phyloP scores from a whole-genome alignment of 2,888 invertebrate species.

The Drosophila kanekoi region DNA sequence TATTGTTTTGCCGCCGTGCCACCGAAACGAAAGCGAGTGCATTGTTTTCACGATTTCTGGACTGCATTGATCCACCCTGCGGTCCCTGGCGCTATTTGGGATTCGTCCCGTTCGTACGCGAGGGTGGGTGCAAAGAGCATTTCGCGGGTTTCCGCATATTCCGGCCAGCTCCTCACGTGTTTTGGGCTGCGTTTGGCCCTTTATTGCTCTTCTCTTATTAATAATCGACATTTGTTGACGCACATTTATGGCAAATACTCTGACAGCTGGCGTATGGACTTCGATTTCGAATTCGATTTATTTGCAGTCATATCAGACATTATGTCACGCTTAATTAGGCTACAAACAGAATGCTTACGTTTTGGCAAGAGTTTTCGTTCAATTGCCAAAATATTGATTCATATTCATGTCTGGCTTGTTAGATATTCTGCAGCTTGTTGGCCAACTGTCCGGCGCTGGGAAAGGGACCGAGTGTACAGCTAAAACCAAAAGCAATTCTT shows the following conservation, averaged over 20 bases:
- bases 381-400: no score
- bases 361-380: no score
- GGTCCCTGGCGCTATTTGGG: constrained; percentile 46
- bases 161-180: constrained; percentile 30
- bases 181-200: background rate
- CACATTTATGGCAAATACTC: constrained; percentile 19
- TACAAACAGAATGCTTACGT: constrained; percentile 32
- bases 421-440: no score
- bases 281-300: constrained; percentile 33
- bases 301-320: constrained; percentile 39
- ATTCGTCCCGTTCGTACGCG: constrained; percentile 6
- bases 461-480: constrained; percentile 14
- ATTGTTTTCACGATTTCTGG: constrained; percentile 47
- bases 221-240: constrained; percentile 40
- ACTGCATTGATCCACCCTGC: constrained; percentile 56
- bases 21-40: constrained; percentile 49
- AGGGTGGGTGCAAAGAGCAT: constrained; percentile 43
- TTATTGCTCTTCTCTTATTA: constrained; percentile 19
- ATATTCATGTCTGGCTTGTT: no score
- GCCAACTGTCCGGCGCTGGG: no score
- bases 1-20: constrained; percentile 65
- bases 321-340: constrained; percentile 46
- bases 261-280: constrained; percentile 47
- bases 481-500: constrained; percentile 53
- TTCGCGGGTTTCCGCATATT: constrained; percentile 60